Percentiles rank a stretch among this genome's conserved stretches.
phyloP scores from a whole-genome alignment of 2,797 vertebrate species.

The Masticophis lateralis region DNA sequence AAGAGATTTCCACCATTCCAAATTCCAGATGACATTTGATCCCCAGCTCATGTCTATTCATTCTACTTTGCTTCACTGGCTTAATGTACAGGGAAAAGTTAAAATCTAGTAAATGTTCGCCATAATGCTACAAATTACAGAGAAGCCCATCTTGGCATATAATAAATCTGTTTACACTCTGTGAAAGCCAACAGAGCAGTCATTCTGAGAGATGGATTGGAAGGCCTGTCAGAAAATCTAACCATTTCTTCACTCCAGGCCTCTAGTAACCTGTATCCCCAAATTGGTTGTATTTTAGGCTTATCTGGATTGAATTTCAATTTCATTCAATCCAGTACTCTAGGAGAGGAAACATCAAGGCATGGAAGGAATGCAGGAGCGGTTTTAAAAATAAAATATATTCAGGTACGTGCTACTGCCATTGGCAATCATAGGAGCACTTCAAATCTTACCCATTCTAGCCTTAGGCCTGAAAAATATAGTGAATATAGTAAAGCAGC shows the following conservation, averaged over 20 bases:
- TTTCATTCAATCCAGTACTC: not conserved
- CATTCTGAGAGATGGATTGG: not conserved
- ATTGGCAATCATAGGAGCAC: not conserved
- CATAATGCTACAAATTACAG: not conserved
- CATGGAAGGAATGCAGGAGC: not conserved
- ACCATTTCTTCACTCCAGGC: not conserved
- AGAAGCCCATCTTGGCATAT: conserved; percentile 24
- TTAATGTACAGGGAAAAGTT: not conserved
- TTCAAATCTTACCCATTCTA: not conserved
- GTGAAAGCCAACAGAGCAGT: conserved; percentile 12
- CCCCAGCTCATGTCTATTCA: not conserved
- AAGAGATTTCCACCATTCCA: not conserved
- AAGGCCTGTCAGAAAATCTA: not conserved
- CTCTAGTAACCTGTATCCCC: not conserved
- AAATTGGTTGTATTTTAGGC: not conserved
- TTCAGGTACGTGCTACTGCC: not conserved
- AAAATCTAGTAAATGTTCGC: not conserved
- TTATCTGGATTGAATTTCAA: not conserved
- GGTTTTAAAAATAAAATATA: not conserved
- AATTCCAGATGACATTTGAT: not conserved
- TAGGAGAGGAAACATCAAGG: not conserved
- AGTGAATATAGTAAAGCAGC: not conserved
- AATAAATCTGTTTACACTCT: not conserved
- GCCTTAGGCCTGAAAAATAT: not conserved
- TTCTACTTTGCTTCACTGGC: not conserved